Base-by-base conservation (phyloP, 2,797 vertebrate genomes). In the Semaprochilodus insignis region DNA sequence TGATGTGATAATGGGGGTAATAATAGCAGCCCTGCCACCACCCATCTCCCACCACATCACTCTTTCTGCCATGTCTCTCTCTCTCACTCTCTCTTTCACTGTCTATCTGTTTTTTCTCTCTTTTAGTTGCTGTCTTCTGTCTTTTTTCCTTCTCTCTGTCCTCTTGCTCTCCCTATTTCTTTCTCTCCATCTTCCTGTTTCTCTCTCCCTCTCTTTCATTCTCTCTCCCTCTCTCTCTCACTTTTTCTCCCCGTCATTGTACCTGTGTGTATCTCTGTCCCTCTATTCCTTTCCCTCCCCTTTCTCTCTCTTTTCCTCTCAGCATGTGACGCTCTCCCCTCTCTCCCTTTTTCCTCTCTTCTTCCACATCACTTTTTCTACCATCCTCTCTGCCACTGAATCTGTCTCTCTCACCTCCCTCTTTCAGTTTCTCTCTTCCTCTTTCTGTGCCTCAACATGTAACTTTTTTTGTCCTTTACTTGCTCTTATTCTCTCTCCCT, bases 1-100 rank as follows among this genome's bases (percentile, higher is more conserved):
- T 95, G 95, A 95, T 94, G 95, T 94, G 94, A 95, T 96, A 95
- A 96, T 95, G 93, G 93, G 27, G 93, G 94, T 96, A 96, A 96
- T 96, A 96, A 96, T 95, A 95, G 95, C 95, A 95, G 94, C 93
- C 94, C 92, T 81, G 92, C 94, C 93, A 94, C 93, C 89, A 90
- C 92, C 87, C 84, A 84, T 87, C 91, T 90, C 90, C 90, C 89
- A 91, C 84, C 88, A 78, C 88, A 84, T 86, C 88, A 81, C 57
- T 85, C 70, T 78, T 81, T 79, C 81, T 75, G 78, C 76, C 76
- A 65, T 76, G 10, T 66, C 51, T 25, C 82, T 75, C 80, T 78
- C 75, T 34, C 63, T 34, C 70, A 75, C 10, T 48, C 44, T 11
- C 11, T 70, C 62, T 66, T 6, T 23, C 25, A 66, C n/a, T 44